phyloP scores from a whole-genome alignment of 2,888 invertebrate genomes.

The Plagodis pulveraria region DNA sequence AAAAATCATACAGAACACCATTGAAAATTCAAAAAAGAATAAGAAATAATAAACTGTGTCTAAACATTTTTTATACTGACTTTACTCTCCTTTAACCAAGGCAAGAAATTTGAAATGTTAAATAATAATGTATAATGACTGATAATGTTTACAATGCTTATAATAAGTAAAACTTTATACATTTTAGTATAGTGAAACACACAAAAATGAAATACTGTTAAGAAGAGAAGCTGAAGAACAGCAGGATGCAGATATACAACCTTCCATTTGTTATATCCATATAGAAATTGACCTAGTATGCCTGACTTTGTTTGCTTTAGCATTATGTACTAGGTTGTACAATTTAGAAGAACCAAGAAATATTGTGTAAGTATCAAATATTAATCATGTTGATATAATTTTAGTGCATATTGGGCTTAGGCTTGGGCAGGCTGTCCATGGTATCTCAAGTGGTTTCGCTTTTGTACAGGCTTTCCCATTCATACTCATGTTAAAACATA shows the following conservation, averaged over 20 bases:
- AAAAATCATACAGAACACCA: too few relatives aligned
- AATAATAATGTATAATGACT: too few relatives aligned
- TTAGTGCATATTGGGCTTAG: not conserved
- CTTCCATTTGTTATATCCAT: conserved; percentile 65
- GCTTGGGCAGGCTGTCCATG: too few relatives aligned
- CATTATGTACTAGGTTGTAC: conserved; percentile 92
- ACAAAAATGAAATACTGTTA: conserved; percentile 9
- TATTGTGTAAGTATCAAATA: conserved; percentile 91
- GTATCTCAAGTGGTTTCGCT: too few relatives aligned
- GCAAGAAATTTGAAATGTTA: too few relatives aligned
- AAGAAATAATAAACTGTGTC: too few relatives aligned
- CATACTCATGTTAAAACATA: too few relatives aligned
- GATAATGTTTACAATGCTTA: too few relatives aligned
- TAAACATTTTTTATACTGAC: too few relatives aligned
- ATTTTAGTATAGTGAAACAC: conserved; percentile 1
- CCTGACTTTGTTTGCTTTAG: conserved; percentile 87
- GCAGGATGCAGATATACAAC: conserved; percentile 35
- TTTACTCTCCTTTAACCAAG: too few relatives aligned
- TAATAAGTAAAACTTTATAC: not conserved
- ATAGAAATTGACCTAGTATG: conserved; percentile 92
- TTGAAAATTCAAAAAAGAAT: too few relatives aligned
- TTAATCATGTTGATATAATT: conserved; percentile 42
- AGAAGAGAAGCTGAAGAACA: conserved; percentile 8
- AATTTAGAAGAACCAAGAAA: conserved; percentile 92
- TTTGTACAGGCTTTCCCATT: too few relatives aligned